A percentile compares a stretch with the other conserved stretches of the same genome.
phyloP scores from a whole-genome alignment of 2,888 invertebrate genomes.

The Caprella mutica region DNA sequence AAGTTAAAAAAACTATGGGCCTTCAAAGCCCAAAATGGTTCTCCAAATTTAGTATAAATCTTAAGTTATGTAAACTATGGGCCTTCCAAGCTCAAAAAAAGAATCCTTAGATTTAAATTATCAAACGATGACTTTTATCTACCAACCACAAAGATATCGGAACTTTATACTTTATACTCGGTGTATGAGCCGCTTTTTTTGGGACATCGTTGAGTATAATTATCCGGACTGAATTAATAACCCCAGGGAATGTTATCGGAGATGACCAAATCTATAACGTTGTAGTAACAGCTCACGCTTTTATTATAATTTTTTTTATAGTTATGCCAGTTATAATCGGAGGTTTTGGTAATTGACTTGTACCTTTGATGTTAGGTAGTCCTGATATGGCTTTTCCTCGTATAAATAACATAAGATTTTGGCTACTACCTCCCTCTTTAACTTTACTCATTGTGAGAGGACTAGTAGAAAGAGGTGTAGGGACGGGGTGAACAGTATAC shows the following conservation, averaged over 20 bases:
- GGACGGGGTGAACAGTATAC: constrained; percentile 68
- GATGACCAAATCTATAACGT: constrained; percentile 68
- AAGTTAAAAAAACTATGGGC: background rate
- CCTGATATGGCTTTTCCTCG: constrained; percentile 73
- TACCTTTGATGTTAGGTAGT: constrained; percentile 61
- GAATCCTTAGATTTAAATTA: background rate
- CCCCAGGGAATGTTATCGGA: constrained; percentile 42
- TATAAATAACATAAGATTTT: constrained; percentile 75
- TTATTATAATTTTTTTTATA: constrained; percentile 64
- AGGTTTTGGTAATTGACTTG: constrained; percentile 70
- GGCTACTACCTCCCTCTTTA: constrained; percentile 59
- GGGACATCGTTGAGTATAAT: constrained; percentile 58
- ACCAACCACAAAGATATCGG: background rate
- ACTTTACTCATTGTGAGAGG: constrained; percentile 53
- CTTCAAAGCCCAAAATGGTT: background rate
- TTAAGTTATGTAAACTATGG: background rate
- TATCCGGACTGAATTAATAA: constrained; percentile 56
- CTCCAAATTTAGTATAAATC: background rate
- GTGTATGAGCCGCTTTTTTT: constrained; percentile 56
- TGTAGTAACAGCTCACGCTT: constrained; percentile 65
- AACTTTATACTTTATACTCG: constrained; percentile 43
- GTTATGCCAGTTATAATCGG: constrained; percentile 55
- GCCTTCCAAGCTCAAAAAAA: background rate
- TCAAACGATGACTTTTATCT: background rate
- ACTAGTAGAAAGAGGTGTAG: constrained; percentile 56